These are phyloP conservation scores for Temnothorax longispinosus DNA, from an alignment of 1,140 invertebrate genomes.

Conservation along the genomic window DNA sequence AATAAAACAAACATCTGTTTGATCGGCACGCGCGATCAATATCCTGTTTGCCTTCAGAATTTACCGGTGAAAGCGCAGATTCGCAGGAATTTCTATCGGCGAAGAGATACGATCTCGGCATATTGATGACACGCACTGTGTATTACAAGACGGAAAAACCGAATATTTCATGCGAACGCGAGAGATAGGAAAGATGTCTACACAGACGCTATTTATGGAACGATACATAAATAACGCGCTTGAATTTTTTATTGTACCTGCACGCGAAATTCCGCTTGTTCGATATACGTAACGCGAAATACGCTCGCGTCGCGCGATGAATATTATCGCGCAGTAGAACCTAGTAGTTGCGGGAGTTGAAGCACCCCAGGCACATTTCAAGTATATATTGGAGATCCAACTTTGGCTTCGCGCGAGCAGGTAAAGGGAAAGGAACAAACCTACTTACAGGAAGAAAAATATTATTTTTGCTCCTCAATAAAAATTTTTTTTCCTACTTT, in stretches of 20 bases:
- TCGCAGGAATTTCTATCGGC: conserved; percentile 41
- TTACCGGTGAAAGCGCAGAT: conserved; percentile 37
- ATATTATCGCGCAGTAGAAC: conserved; percentile 31
- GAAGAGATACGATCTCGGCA: conserved; percentile 48
- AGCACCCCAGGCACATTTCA: conserved; percentile 29
- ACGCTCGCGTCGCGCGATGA: conserved; percentile 32
- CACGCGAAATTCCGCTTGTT: conserved; percentile 17
- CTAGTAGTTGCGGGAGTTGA: conserved; percentile 28
- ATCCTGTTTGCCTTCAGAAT: conserved; percentile 33
- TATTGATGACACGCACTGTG: conserved; percentile 41
- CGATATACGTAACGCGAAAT: conserved; percentile 28
- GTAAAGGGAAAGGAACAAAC: conserved; percentile 30
- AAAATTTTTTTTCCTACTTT: conserved; percentile 2
- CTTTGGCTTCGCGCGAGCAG: conserved; percentile 19
- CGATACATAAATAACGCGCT: conserved; percentile 34
- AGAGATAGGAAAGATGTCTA: not conserved
- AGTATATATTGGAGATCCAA: conserved; percentile 33
- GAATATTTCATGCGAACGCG: conserved; percentile 33
- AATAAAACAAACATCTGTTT: conserved; percentile 51
- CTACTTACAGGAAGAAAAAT: conserved; percentile 47
- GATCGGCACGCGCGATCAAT: conserved; percentile 40
- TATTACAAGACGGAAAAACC: conserved; percentile 27
- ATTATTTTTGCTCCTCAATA: conserved; percentile 46
- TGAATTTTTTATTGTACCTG: conserved; percentile 37
- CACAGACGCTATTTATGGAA: conserved; percentile 25